These are phyloP conservation scores for Rousettus leschenaultii DNA, from an alignment of 2,113 vertebrate genomes.

Conservation along the genomic window DNA sequence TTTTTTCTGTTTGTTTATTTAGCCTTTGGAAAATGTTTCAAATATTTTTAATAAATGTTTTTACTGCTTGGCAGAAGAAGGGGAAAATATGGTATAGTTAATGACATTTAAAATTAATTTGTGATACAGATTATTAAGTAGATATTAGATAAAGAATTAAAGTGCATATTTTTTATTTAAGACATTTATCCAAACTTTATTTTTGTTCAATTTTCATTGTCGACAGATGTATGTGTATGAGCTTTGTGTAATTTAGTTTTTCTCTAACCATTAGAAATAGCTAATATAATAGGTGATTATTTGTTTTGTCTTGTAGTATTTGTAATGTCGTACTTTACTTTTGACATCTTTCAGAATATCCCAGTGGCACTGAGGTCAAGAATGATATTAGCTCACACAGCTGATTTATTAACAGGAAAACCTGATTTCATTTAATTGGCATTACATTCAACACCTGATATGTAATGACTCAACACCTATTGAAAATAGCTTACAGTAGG, in stretches of 20 bases:
- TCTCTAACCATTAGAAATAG: slow-evolving; percentile 24
- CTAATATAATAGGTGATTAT: slow-evolving; percentile 17
- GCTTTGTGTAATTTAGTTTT: slow-evolving; percentile 39
- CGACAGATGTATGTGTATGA: not conserved
- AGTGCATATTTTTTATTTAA: slow-evolving; percentile 38
- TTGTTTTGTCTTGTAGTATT: slow-evolving; percentile 46
- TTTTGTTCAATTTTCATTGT: slow-evolving; percentile 20
- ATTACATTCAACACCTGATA: slow-evolving; percentile 56
- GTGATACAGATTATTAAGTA: not conserved
- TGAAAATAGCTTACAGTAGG: slow-evolving; percentile 43
- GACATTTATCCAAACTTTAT: slow-evolving; percentile 12
- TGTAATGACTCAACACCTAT: slow-evolving; percentile 6
- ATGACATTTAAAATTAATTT: not conserved
- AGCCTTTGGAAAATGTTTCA: not conserved
- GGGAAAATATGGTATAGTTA: not conserved
- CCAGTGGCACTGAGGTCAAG: slow-evolving; percentile 42
- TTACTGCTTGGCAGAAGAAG: slow-evolving; percentile 14
- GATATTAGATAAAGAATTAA: slow-evolving; percentile 39
- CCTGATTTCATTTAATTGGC: slow-evolving; percentile 62
- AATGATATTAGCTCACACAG: slow-evolving; percentile 63
- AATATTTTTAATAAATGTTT: not conserved
- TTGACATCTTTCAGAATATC: slow-evolving; percentile 58
- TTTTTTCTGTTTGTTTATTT: not conserved
- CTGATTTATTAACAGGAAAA: slow-evolving; percentile 61
- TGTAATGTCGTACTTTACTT: slow-evolving; percentile 50